Evolutionary conservation across 2,888 invertebrate species (phyloP), one percentile per base, ranked within the genome.

Genomic region (Campoletis raptor): DNA sequence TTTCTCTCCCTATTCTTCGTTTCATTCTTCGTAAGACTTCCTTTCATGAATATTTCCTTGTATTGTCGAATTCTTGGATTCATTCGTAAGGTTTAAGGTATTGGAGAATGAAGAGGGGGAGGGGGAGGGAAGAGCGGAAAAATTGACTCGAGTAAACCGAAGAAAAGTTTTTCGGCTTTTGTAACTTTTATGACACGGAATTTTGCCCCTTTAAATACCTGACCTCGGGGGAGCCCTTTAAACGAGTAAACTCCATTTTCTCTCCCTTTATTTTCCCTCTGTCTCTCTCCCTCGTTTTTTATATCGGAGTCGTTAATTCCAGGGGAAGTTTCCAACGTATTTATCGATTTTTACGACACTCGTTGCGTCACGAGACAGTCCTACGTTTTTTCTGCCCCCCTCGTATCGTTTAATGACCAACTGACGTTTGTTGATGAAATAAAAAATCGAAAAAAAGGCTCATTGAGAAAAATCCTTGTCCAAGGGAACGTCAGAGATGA

Each of bases 171-270:
- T 54, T 54, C n/a, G 52, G 21, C n/a, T 5, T 18, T n/a, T 54
- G 52, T 54, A 21, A 54, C 21, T n/a, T 61, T 61, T 61, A 61
- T 15, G 61, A 61, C 15, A 24, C 15, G 12, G 30, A 40, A 69
- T 40, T 74, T 61, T 30, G 21, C 79, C 70, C 83, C 72, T 88
- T 87, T 87, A 87, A 87, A 88, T 82, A 83, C 86, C 86, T 85
- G 87, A 88, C 83, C 82, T 81, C 83, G 79, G 74, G 42, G 10
- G 21, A 64, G 81, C 61, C 79, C 42, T 69, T 83, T 78, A 79
- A 86, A 70, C 82, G 72, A 54, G 81, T 83, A 54, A 36, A 15
- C 30, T 81, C 73, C 15, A 30, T 61, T 61, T n/a, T 69, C 61
- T 18, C 76, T 52, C 64, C 42, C 36, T 69, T 54, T 66, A 64